Evolutionary conservation across 2,797 vertebrate species (phyloP).

Genomic region (Sorex maritimensis): DNA sequence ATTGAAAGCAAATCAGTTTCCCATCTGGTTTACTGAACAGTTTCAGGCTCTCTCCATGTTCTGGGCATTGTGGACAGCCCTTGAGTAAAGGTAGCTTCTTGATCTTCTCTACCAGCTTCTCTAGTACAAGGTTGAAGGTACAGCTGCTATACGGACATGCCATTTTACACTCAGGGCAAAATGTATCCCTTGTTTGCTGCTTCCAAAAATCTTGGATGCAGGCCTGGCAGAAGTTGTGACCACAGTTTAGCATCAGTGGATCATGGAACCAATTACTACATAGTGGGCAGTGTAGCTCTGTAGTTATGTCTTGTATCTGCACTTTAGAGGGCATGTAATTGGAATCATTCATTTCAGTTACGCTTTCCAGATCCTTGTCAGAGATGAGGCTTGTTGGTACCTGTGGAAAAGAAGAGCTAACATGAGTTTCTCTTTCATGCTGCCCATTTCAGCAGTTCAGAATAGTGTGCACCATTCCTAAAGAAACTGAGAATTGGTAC

Average conservation of each 20-base stretch:
- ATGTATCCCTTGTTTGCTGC: conserved; percentile 62
- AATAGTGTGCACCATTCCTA: no score
- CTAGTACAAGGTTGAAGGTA: conserved; percentile 84
- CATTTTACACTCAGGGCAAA: conserved; percentile 85
- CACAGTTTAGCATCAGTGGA: conserved; percentile 86
- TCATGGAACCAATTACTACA: conserved; percentile 85
- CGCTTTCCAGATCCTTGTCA: conserved; percentile 37
- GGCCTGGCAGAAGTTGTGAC: conserved; percentile 88
- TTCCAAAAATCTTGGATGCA: conserved; percentile 86
- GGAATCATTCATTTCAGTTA: conserved; percentile 52
- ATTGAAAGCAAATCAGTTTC: conserved; percentile 87
- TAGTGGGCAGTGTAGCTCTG: conserved; percentile 84
- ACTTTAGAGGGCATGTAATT: conserved; percentile 55
- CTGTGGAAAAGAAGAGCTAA: conserved; percentile 70
- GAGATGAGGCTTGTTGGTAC: conserved; percentile 55
- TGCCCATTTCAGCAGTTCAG: conserved; percentile 6
- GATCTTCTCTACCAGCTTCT: conserved; percentile 85
- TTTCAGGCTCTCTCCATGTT: conserved; percentile 86
- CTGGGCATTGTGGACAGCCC: conserved; percentile 81
- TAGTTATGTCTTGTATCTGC: conserved; percentile 83
- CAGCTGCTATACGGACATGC: conserved; percentile 76
- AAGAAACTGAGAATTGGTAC: no score
- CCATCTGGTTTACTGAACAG: conserved; percentile 85
- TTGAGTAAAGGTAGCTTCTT: conserved; percentile 79
- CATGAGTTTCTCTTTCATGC: conserved; percentile 60